Conservation (phyloP, 2,888 invertebrate species). For the Tipula confusa region DNA sequence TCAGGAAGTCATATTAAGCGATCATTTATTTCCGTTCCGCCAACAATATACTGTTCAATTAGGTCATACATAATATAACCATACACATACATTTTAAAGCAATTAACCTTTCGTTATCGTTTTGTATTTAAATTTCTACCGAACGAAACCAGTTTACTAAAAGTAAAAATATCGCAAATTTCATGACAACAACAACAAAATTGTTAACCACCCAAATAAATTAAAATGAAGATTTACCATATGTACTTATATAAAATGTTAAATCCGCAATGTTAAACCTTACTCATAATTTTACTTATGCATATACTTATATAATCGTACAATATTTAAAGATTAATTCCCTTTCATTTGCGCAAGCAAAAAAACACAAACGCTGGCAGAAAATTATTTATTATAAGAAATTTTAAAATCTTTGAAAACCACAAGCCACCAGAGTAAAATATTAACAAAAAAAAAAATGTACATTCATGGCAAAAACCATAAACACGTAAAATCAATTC, state of each 20-base stretch:
- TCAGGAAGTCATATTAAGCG: no score
- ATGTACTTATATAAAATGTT: no score
- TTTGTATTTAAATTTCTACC: neutral
- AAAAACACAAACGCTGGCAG: neutral
- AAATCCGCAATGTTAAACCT: neutral
- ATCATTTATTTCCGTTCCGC: no score
- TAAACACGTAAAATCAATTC: neutral
- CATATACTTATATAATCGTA: neutral
- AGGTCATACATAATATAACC: neutral
- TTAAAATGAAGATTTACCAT: neutral
- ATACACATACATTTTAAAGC: neutral
- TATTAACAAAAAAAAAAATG: neutral
- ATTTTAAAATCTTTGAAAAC: neutral
- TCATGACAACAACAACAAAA: neutral
- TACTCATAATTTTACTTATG: neutral
- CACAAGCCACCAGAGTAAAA: neutral
- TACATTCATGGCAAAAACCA: neutral
- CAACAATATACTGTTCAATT: no score
- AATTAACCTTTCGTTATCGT: neutral
- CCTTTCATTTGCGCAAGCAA: neutral
- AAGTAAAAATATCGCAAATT: neutral
- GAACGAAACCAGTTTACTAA: neutral
- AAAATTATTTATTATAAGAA: neutral
- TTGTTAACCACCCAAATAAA: neutral
- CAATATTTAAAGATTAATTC: neutral